phyloP scores from a whole-genome alignment of 1,140 invertebrate species.

The Micrasema minimum region DNA sequence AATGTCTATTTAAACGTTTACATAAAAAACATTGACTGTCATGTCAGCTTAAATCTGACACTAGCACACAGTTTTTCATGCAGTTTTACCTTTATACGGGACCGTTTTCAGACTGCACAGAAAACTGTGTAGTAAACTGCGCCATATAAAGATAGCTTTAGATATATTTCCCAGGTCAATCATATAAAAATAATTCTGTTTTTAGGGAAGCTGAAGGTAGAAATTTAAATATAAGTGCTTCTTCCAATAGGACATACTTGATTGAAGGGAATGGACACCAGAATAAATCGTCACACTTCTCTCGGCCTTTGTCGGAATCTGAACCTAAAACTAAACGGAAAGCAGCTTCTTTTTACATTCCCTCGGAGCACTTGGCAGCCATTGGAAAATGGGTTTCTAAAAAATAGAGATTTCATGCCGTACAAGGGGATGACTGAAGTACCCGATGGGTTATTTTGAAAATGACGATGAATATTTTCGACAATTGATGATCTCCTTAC shows the following conservation, averaged over 20 bases:
- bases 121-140: no score
- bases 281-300: not conserved
- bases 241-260: conserved; percentile 19
- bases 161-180: no score
- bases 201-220: no score
- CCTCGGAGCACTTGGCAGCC: conserved; percentile 1
- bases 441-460: conserved; percentile 34
- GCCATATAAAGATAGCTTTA: no score
- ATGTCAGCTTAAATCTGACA: no score
- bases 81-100: no score
- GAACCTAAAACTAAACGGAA: not conserved
- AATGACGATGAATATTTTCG: conserved; percentile 32
- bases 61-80: no score
- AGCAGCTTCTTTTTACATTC: conserved; percentile 14
- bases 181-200: no score
- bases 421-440: conserved; percentile 32
- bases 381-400: conserved; percentile 32
- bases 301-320: not conserved
- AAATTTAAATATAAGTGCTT: no score
- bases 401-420: conserved; percentile 32
- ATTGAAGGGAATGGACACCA: conserved; percentile 1
- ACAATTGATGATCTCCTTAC: conserved; percentile 22
- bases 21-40: no score
- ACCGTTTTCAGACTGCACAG: no score
- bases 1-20: no score